Conservation (phyloP, 92 coral and sea anemone species). For the Siderastrea radians region DNA sequence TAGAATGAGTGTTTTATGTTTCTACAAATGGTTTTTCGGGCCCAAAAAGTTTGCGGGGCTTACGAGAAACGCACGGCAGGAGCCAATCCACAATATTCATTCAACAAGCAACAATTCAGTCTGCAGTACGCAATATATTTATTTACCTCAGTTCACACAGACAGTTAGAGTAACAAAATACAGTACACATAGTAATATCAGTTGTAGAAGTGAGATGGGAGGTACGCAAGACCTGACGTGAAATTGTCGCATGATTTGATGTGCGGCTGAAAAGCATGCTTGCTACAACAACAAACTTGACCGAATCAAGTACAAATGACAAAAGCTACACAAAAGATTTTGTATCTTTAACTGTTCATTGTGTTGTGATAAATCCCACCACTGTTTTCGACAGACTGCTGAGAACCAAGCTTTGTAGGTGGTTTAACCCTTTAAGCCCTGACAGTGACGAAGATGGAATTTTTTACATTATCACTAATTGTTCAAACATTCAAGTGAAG, state of each 20-base stretch:
- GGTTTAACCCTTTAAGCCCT: no score
- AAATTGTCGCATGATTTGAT: background rate
- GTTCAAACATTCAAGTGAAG: no score
- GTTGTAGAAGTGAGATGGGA: background rate
- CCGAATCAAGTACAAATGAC: background rate
- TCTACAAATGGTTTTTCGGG: no score
- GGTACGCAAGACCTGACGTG: no score
- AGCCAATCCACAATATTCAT: no score
- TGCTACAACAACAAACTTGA: background rate
- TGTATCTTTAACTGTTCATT: background rate
- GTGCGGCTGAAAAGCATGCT: background rate
- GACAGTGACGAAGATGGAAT: no score
- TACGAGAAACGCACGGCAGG: no score
- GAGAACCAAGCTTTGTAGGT: no score
- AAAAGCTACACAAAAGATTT: background rate
- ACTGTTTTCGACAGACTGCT: no score
- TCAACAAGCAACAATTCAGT: background rate
- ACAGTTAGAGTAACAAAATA: constrained; percentile 22
- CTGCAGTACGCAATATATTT: constrained; percentile 46
- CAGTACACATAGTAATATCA: constrained; percentile 6
- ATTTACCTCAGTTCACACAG: constrained; percentile 48
- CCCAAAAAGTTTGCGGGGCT: no score
- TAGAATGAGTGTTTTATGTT: no score
- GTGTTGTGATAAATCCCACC: background rate
- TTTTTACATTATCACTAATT: no score